Evolutionary conservation across 2,888 invertebrate genomes (phyloP), one percentile per base, ranked within the genome.

Genomic region (Drosophila nr. fundita): DNA sequence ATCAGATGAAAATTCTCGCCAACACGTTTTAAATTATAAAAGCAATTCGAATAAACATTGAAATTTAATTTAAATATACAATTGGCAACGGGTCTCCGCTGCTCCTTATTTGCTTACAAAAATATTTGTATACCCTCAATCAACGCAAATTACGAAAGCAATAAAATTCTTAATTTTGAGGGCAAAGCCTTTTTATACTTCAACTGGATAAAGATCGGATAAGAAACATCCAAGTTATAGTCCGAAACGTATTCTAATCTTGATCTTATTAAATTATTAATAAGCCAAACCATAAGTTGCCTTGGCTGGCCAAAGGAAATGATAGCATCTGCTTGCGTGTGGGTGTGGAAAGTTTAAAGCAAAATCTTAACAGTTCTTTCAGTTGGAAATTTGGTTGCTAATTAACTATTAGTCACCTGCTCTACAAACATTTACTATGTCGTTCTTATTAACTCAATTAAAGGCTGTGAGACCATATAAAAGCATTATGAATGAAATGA

Each of bases 11-110:
- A 62, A 40, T 42, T 45, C 40, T 65, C 48, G 11, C 21, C 32
- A 49, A 29, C 27, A 21, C 18, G 36, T 66, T 48, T 32, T 32
- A 10, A 11, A 32, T 32, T 32, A 32, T 32, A 32, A 32, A 30
- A 62, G 48, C 38, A 59, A 62, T 53, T 67, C 27, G 71, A 71
- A 78, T 74, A 75, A 75, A 68, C 64, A 65, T 58, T 50, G 32
- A 49, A 66, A 54, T 69, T 62, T 42, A 63, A 80, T 82, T 78
- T 58, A 80, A 77, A 77, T 74, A 75, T 27, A 40, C 75, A 74
- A 58, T 68, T 53, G 48, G 42, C 63, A 57, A 48, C 29, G 21
- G 42, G 30, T 29, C 29, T 42, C 27, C 24, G 27, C 38, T 27
- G 18, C 21, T 29, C n/a, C 40, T 21, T 21, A 13, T 15, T 21